Conservation (phyloP, 2,888 invertebrate species). For the Cataglyphis albicans region DNA sequence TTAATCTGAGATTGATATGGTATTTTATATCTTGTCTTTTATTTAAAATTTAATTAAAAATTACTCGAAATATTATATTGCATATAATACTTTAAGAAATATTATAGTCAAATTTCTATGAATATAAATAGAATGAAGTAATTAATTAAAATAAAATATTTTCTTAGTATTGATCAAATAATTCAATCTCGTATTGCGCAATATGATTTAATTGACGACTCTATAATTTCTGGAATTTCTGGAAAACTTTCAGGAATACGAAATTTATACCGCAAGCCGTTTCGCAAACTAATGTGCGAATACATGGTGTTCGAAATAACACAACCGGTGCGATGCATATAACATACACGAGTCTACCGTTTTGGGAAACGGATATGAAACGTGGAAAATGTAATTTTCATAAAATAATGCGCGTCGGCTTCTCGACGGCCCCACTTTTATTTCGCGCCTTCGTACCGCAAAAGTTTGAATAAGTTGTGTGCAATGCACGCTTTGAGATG, state of each 20-base stretch:
- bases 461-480: slow-evolving; percentile 78
- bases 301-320: slow-evolving; percentile 75
- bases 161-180: neutral
- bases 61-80: neutral
- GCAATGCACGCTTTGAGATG: slow-evolving; percentile 63
- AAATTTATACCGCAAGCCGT: slow-evolving; percentile 15
- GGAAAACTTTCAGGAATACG: slow-evolving; percentile 9
- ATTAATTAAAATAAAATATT: slow-evolving; percentile 10
- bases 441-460: slow-evolving; percentile 36
- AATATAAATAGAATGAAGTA: neutral
- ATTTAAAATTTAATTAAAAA: neutral
- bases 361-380: slow-evolving; percentile 72
- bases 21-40: neutral
- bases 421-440: slow-evolving; percentile 36
- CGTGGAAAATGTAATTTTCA: slow-evolving; percentile 81
- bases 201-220: neutral
- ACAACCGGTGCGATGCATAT: slow-evolving; percentile 77
- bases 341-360: slow-evolving; percentile 77
- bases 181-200: neutral
- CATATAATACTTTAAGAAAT: neutral
- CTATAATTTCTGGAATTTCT: slow-evolving; percentile 13
- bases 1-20: neutral
- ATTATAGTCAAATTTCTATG: neutral
- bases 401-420: slow-evolving; percentile 77
- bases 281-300: slow-evolving; percentile 26